phyloP scores from a whole-genome alignment of 35 echinoderm and acorn worm genomes.

The Diadema setosum region DNA sequence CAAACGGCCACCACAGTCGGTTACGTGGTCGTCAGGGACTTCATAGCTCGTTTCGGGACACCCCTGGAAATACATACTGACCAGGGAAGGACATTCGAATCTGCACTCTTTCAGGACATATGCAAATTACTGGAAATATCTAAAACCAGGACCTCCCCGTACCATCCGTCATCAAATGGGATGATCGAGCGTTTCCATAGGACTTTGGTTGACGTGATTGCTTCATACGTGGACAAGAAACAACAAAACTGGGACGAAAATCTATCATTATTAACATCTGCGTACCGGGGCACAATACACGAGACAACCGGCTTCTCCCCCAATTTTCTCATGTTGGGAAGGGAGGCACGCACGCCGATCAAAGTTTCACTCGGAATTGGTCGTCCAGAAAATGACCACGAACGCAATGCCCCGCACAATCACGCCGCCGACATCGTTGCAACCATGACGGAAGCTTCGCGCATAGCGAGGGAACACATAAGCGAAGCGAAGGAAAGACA shows the following conservation, averaged over 20 bases:
- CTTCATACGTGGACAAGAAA: not conserved
- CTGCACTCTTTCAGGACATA: constrained; percentile 23
- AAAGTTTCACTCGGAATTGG: too few species aligned
- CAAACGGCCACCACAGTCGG: constrained; percentile 25
- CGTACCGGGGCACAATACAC: constrained; percentile 20
- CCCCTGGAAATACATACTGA: constrained; percentile 19
- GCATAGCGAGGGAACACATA: too few species aligned
- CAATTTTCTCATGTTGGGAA: constrained; percentile 36
- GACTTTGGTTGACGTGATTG: not conserved
- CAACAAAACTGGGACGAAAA: constrained; percentile 30
- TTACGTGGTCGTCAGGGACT: not conserved
- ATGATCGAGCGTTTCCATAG: constrained; percentile 58
- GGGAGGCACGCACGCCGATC: too few species aligned
- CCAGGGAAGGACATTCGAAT: constrained; percentile 50
- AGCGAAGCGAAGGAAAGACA: too few species aligned
- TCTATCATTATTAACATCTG: not conserved
- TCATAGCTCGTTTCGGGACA: constrained; percentile 27
- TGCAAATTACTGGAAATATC: constrained; percentile 7
- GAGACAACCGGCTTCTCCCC: constrained; percentile 31
- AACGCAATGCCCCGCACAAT: too few species aligned
- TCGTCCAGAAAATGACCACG: too few species aligned
- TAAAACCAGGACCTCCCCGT: constrained; percentile 52
- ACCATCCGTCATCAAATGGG: constrained; percentile 29
- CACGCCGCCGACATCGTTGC: too few species aligned
- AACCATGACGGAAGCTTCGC: too few species aligned